Conservation (phyloP, 2,113 vertebrate genomes). For the Pogonocichla stellata region DNA sequence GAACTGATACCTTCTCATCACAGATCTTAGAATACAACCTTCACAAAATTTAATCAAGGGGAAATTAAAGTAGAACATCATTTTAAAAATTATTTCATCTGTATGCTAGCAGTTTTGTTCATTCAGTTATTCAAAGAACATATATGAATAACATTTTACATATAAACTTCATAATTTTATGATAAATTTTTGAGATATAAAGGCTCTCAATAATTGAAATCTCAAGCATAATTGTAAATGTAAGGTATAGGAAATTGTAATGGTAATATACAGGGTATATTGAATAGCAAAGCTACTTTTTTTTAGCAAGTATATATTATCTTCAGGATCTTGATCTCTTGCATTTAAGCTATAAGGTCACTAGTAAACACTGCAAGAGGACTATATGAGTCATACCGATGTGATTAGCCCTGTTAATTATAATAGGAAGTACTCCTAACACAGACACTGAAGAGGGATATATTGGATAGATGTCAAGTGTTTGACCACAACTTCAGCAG, state of each 20-base stretch:
- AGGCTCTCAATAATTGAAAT: background rate
- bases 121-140: background rate
- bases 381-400: background rate
- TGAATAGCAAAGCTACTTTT: background rate
- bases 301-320: background rate
- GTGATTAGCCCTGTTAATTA: background rate
- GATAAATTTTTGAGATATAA: background rate
- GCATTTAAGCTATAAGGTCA: background rate
- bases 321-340: background rate
- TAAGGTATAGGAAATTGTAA: background rate
- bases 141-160: background rate
- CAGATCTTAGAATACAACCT: conserved; percentile 7
- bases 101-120: background rate
- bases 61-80: conserved; percentile 34
- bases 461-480: background rate
- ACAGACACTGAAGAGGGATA: background rate
- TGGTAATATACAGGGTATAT: background rate
- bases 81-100: background rate
- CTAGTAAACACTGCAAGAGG: background rate
- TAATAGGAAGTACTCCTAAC: background rate
- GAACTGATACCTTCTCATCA: conserved; percentile 24
- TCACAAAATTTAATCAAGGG: conserved; percentile 38
- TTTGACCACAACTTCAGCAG: background rate
- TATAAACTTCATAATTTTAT: background rate
- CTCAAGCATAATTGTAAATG: background rate